Percentiles rank a stretch among this genome's conserved stretches.
Conservation (phyloP, 2,797 vertebrate genomes). For the Coccyzus lansbergi region DNA sequence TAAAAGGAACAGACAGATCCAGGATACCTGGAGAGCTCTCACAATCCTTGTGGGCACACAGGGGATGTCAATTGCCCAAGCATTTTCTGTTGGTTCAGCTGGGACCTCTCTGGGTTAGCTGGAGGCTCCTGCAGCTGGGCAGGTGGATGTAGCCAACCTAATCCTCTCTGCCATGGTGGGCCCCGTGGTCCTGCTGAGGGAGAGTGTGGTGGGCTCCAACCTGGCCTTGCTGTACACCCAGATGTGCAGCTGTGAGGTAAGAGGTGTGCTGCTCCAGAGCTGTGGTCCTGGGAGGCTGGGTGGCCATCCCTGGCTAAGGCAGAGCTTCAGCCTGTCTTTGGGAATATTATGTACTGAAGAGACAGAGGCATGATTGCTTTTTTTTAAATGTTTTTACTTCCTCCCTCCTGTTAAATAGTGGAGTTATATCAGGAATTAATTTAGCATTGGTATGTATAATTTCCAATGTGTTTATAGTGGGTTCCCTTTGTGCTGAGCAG, state of each 20-base stretch:
- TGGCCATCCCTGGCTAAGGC: neutral
- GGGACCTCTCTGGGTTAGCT: neutral
- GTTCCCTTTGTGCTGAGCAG: neutral
- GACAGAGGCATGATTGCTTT: neutral
- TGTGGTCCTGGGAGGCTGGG: neutral
- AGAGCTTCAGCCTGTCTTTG: neutral
- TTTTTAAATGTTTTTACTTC: neutral
- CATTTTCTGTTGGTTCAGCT: neutral
- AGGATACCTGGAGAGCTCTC: neutral
- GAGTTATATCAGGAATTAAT: neutral
- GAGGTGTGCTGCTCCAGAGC: neutral
- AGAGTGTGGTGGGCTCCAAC: neutral
- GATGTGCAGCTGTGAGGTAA: neutral
- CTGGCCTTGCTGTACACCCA: neutral
- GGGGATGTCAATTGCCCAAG: neutral
- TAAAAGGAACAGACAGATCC: neutral
- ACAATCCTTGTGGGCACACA: rapidly evolving
- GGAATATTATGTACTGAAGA: neutral
- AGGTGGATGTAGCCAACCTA: neutral
- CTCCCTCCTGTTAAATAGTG: neutral
- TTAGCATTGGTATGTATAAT: neutral
- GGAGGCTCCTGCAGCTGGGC: neutral
- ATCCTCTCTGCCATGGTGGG: rapidly evolving
- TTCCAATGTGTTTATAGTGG: neutral
- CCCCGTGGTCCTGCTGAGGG: neutral